Conservation (phyloP, 1,140 invertebrate genomes). For the Caenorhabditis remanei region DNA sequence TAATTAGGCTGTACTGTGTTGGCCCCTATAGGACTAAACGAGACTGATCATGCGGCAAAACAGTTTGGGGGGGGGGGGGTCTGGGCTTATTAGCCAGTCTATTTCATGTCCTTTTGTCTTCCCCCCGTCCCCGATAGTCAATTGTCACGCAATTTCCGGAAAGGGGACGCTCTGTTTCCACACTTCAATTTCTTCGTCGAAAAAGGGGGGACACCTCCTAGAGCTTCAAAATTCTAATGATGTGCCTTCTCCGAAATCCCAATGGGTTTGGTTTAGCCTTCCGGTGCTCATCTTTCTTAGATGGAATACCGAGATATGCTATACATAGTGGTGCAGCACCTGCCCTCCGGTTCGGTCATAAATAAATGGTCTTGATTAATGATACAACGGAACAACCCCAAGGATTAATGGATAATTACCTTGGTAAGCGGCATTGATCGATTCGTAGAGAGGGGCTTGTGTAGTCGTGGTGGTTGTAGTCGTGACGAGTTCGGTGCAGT, state of each 20-base stretch:
- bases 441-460: constrained; percentile 35
- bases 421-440: constrained; percentile 40
- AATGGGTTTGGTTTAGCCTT: constrained; percentile 30
- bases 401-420: constrained; percentile 44
- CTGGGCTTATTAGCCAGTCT: constrained; percentile 49
- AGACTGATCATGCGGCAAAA: constrained; percentile 48
- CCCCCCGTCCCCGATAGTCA: constrained; percentile 33
- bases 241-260: constrained; percentile 43
- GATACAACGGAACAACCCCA: constrained; percentile 27
- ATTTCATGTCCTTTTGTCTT: constrained; percentile 44
- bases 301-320: not conserved
- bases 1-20: constrained; percentile 19
- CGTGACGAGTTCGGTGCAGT: constrained; percentile 49
- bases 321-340: not conserved
- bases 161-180: constrained; percentile 27
- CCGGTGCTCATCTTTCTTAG: constrained; percentile 28
- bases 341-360: not conserved
- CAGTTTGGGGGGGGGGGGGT: no score
- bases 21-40: constrained; percentile 2
- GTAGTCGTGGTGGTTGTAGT: constrained; percentile 20
- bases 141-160: constrained; percentile 56
- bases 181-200: not conserved
- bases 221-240: constrained; percentile 52
- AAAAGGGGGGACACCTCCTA: not conserved
- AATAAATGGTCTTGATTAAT: constrained; percentile 55